phyloP scores from a whole-genome alignment of 2,113 vertebrate genomes.

The Ameiurus melas region DNA sequence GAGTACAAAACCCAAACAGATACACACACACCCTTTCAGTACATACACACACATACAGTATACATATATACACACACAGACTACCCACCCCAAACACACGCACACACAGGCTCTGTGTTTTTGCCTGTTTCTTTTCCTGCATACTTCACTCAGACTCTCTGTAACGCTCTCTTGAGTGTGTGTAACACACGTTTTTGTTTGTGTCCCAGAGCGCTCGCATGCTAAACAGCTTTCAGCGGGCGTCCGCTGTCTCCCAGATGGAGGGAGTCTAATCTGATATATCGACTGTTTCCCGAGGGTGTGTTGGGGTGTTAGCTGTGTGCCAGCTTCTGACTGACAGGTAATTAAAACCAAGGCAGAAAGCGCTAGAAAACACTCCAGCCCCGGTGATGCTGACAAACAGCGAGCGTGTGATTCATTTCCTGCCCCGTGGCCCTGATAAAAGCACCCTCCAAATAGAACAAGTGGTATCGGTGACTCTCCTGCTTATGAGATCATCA shows the following conservation, averaged over 20 bases:
- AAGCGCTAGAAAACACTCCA: slow-evolving; percentile 29
- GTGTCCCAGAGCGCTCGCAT: background rate
- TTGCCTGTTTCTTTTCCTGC: background rate
- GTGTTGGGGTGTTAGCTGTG: slow-evolving; percentile 24
- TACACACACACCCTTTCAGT: background rate
- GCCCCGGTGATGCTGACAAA: slow-evolving; percentile 14
- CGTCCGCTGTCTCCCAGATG: slow-evolving; percentile 32
- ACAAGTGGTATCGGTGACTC: background rate
- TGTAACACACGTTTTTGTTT: background rate
- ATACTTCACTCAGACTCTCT: background rate
- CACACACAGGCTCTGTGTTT: background rate
- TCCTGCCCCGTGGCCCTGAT: slow-evolving; percentile 2
- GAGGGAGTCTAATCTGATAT: slow-evolving; percentile 48
- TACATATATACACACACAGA: too few relatives aligned
- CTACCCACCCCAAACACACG: background rate
- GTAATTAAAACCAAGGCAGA: slow-evolving; percentile 44
- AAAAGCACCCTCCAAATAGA: background rate
- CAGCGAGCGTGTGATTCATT: slow-evolving; percentile 23
- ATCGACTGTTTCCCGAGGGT: slow-evolving; percentile 46
- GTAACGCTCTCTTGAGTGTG: background rate
- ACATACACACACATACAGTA: background rate
- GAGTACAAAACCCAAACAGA: background rate
- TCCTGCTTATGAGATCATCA: slow-evolving; percentile 11
- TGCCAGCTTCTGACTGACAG: slow-evolving; percentile 45
- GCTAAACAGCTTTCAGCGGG: slow-evolving; percentile 46